Evolutionary conservation across 2,888 invertebrate species (phyloP).

Genomic region (Synergus umbraculus): DNA sequence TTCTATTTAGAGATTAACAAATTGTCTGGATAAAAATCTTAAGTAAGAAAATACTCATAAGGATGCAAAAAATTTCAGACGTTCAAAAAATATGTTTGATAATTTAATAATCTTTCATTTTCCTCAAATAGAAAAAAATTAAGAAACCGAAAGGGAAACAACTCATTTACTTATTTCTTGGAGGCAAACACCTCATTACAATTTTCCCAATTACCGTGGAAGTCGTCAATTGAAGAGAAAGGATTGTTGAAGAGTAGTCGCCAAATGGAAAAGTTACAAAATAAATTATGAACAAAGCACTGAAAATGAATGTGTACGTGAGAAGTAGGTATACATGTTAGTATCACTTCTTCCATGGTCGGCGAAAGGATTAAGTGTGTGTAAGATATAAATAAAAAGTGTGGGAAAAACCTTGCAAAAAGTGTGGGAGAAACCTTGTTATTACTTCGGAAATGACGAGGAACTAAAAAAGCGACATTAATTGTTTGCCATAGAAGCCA

Average conservation of each 20-base stretch:
- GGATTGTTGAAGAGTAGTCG: slow-evolving; percentile 30
- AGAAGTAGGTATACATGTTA: slow-evolving; percentile 37
- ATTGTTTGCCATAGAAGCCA: slow-evolving; percentile 1
- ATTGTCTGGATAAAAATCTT: no score
- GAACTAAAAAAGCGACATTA: slow-evolving; percentile 20
- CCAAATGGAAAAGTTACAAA: slow-evolving; percentile 28
- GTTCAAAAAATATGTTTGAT: no score
- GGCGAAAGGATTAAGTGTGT: slow-evolving; percentile 30
- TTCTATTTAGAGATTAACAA: neutral
- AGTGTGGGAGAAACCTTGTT: slow-evolving; percentile 11
- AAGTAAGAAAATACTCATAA: neutral
- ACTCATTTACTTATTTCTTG: neutral
- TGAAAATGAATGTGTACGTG: slow-evolving; percentile 34
- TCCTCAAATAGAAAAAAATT: neutral
- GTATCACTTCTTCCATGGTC: slow-evolving; percentile 22
- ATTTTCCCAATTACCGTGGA: slow-evolving; percentile 35
- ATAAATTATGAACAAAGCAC: slow-evolving; percentile 31
- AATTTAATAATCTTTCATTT: neutral
- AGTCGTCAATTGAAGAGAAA: slow-evolving; percentile 35
- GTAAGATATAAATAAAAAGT: slow-evolving; percentile 34
- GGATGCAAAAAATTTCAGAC: no score
- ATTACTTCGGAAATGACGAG: slow-evolving; percentile 18
- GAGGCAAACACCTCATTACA: slow-evolving; percentile 12
- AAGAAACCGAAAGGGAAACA: neutral
- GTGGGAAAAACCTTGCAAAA: slow-evolving; percentile 39